Conservation (phyloP, 2,797 vertebrate species). For the Pitangus sulphuratus region DNA sequence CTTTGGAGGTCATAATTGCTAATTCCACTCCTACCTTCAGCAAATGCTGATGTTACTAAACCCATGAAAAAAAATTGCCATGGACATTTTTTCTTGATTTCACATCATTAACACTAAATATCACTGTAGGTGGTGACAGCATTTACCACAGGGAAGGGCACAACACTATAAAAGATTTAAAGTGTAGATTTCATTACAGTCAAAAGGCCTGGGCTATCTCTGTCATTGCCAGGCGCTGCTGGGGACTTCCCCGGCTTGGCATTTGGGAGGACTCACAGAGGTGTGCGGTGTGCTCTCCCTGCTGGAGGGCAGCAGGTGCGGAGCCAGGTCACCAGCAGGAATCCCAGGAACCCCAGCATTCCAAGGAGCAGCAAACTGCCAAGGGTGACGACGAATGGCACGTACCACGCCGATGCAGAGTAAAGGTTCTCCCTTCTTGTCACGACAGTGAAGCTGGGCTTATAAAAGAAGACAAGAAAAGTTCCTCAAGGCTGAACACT, state of each 20-base stretch:
- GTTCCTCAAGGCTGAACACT: neutral
- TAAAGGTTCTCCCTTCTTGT: conserved; percentile 69
- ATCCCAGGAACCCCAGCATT: conserved; percentile 66
- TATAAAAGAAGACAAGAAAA: conserved; percentile 25
- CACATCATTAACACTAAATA: neutral
- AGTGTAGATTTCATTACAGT: rapidly evolving
- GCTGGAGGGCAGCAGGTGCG: conserved; percentile 1
- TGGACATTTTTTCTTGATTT: neutral
- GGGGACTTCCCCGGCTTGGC: rapidly evolving
- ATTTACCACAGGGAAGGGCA: neutral
- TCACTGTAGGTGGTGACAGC: neutral
- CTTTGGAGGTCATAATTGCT: neutral
- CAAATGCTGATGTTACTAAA: neutral
- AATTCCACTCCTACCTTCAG: neutral
- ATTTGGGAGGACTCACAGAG: conserved; percentile 64
- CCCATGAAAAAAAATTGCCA: neutral
- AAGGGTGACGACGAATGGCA: conserved; percentile 74
- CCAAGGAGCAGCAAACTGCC: conserved; percentile 75
- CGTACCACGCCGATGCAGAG: conserved; percentile 76
- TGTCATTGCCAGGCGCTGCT: neutral
- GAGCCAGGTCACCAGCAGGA: conserved; percentile 51
- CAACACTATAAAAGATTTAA: rapidly evolving
- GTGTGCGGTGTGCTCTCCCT: neutral
- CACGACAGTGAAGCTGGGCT: conserved; percentile 73
- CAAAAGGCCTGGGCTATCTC: neutral